Base-by-base conservation (phyloP, 2,888 invertebrate genomes). In the Heliconius hortense region DNA sequence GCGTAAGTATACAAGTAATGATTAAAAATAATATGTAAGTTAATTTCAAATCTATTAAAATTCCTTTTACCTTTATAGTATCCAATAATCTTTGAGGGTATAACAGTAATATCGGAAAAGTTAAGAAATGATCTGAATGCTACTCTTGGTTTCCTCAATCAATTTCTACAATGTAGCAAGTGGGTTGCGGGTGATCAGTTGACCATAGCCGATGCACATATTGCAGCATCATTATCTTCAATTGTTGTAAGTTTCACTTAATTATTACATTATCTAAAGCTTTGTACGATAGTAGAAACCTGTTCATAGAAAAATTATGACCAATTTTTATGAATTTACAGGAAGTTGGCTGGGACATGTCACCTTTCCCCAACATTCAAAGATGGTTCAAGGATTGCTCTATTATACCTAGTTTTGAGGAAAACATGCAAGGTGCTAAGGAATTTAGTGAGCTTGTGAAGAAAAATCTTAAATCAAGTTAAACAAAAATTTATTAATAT, bases 191-290 rank as follows among this genome's bases (percentile, higher is more conserved):
- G 96, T 10, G 92, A 95, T 66, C 87, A 93, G 69, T 86, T 95
- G 56, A 96, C 96, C 21, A 94, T 96, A 77, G 96, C 96, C 56
- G 96, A 96, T 84, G 94, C 95, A 80, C 92, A 94, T 10, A 92
- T 95, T 74, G 94, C 94, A 76, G 94, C 96, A 24, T 95, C 95
- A 8, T 67, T 95, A 31, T 92, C 95, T 8, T 94, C 91, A 80
- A 94, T 95, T 82, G 86, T 94, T 82, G 95, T 95, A 89, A 90
- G 93, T 56, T n/a, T 21, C 10, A 53, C 4, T 18, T 60, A 15
- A 28, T 15, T 68, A n/a, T 67, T 21, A 26, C 39, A 26, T 18
- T 24, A n/a, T 64, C 13, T 59, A 59, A 24, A 59, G 0, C 56
- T 21, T 21, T 26, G 28, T 26, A 94, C 90, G 80, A 94, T 95